Evolutionary conservation across 2,888 invertebrate genomes (phyloP).

Genomic region (Acanthopleura granulata): DNA sequence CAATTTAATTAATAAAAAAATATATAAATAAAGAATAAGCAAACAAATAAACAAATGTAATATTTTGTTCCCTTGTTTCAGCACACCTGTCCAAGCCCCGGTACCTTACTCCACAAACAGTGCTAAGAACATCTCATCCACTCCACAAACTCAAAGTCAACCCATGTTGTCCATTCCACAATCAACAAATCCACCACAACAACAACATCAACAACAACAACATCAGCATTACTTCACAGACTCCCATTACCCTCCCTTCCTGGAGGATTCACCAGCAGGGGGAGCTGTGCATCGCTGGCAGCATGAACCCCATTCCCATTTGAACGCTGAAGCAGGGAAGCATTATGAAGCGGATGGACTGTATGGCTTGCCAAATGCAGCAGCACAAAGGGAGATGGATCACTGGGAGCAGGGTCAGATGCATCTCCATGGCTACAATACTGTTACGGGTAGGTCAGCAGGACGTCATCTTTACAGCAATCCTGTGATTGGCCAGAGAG

Average conservation of each 20-base stretch:
- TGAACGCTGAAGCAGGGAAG: background rate
- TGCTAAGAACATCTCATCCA: background rate
- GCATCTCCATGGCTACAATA: conserved; percentile 25
- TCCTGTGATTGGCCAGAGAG: conserved; percentile 31
- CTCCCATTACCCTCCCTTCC: background rate
- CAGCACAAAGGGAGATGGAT: background rate
- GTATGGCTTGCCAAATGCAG: background rate
- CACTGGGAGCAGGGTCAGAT: background rate
- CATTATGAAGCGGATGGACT: background rate
- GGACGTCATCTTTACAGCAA: background rate
- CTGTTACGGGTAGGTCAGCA: background rate
- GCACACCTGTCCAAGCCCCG: background rate
- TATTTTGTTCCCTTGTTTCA: background rate
- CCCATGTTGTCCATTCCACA: background rate
- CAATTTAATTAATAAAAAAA: too few relatives aligned
- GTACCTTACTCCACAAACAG: background rate
- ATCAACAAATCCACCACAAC: background rate
- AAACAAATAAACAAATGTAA: background rate
- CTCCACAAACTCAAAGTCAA: background rate
- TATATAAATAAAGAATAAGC: too few relatives aligned
- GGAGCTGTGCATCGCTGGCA: background rate
- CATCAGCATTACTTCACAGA: background rate
- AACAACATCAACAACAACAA: background rate
- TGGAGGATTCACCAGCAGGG: background rate
- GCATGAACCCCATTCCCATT: background rate